Evolutionary conservation across 2,797 vertebrate genomes (phyloP).

Genomic region (Smutsia temminckii): DNA sequence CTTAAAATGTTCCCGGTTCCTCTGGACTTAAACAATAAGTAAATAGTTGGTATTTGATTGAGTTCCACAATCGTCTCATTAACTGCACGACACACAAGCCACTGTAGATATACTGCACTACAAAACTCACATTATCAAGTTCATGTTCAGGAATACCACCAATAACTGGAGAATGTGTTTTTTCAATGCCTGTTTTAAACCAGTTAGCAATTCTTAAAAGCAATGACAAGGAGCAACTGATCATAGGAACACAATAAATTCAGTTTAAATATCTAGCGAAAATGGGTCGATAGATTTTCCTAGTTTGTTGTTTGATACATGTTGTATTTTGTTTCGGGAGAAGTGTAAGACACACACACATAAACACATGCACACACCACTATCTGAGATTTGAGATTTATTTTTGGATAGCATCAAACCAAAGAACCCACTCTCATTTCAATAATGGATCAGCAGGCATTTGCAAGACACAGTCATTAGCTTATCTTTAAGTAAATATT

Average conservation of each 20-base stretch:
- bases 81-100: background rate
- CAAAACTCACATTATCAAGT: background rate
- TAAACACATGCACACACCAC: background rate
- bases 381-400: slow-evolving; percentile 36
- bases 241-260: background rate
- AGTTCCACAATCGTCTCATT: background rate
- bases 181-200: background rate
- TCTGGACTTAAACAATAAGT: background rate
- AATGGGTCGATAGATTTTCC: slow-evolving; percentile 25
- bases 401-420: slow-evolving; percentile 55
- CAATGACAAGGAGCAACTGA: background rate
- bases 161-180: background rate
- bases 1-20: background rate
- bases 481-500: slow-evolving; percentile 84
- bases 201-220: slow-evolving; percentile 18
- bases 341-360: background rate
- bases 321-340: slow-evolving; percentile 1
- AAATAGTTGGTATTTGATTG: background rate
- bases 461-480: slow-evolving; percentile 71
- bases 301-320: slow-evolving; percentile 3
- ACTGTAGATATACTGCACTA: background rate
- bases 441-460: slow-evolving; percentile 71
- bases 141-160: background rate
- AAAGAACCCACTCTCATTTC: slow-evolving; percentile 69
- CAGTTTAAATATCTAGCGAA: background rate